Evolutionary conservation across 2,888 invertebrate species (phyloP).

Genomic region (Luperina nickerlii): DNA sequence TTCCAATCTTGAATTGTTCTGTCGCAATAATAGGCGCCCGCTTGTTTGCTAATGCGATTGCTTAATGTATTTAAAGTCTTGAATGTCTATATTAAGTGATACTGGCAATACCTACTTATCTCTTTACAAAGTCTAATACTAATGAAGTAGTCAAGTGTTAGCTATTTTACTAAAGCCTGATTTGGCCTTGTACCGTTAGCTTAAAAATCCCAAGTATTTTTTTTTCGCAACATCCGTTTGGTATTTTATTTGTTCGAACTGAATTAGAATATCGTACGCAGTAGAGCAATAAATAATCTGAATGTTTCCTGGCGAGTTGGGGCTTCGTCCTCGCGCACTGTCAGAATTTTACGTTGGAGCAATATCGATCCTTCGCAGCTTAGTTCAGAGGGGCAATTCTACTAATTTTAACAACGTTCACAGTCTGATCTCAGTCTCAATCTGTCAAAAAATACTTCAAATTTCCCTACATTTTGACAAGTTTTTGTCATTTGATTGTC

Average conservation of each 20-base stretch:
- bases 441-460: no score
- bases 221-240: slow-evolving; percentile 22
- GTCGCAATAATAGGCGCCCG: slow-evolving; percentile 30
- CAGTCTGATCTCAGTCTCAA: no score
- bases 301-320: slow-evolving; percentile 38
- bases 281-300: slow-evolving; percentile 36
- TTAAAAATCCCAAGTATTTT: slow-evolving; percentile 25
- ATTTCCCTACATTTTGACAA: no score
- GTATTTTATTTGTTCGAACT: slow-evolving; percentile 34
- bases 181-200: slow-evolving; percentile 33
- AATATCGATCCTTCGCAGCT: slow-evolving; percentile 48
- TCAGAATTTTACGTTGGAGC: slow-evolving; percentile 46
- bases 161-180: slow-evolving; percentile 8
- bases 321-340: slow-evolving; percentile 26
- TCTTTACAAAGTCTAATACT: slow-evolving; percentile 46
- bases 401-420: no score
- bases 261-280: slow-evolving; percentile 35
- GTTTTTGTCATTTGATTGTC: no score
- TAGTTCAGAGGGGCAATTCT: no score
- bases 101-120: slow-evolving; percentile 31
- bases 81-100: slow-evolving; percentile 40
- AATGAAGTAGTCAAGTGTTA: slow-evolving; percentile 42
- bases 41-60: slow-evolving; percentile 44
- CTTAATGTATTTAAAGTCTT: slow-evolving; percentile 38
- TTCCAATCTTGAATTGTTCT: slow-evolving; percentile 22